A percentile compares a stretch with the other conserved stretches of the same genome.
These are phyloP conservation scores for Basileuterus tristriatus DNA, from an alignment of 2,797 vertebrate species.

Conservation along the genomic window DNA sequence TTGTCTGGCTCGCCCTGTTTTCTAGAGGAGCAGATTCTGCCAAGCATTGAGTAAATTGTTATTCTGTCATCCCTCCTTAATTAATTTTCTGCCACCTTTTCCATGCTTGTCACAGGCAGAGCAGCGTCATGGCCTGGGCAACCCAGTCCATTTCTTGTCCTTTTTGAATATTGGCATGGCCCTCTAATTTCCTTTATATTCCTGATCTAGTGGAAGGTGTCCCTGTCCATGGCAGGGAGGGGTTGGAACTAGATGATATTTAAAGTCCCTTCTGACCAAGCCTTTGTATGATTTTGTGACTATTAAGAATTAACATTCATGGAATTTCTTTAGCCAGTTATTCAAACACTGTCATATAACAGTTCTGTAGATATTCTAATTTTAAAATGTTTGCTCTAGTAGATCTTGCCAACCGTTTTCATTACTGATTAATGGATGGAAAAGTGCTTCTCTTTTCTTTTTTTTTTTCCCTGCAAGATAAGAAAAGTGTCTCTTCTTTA, in stretches of 20 bases:
- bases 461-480: background rate
- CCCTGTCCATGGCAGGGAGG: background rate
- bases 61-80: background rate
- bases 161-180: background rate
- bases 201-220: background rate
- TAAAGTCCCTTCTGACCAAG: background rate
- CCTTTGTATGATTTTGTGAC: background rate
- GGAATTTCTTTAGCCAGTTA: background rate
- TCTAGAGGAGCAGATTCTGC: background rate
- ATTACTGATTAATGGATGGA: background rate
- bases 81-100: background rate
- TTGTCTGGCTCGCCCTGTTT: background rate
- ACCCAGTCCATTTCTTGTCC: accelerated
- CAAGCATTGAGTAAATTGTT: background rate
- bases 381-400: background rate
- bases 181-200: background rate
- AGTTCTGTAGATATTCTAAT: background rate
- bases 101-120: background rate
- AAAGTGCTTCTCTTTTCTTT: background rate
- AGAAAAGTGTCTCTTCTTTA: background rate
- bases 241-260: background rate
- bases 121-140: accelerated
- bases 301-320: background rate
- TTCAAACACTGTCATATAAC: background rate
- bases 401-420: background rate